A percentile compares a stretch with the other conserved stretches of the same genome.
Conservation (phyloP, 1,140 invertebrate genomes). For the Bombyx mandarina region DNA sequence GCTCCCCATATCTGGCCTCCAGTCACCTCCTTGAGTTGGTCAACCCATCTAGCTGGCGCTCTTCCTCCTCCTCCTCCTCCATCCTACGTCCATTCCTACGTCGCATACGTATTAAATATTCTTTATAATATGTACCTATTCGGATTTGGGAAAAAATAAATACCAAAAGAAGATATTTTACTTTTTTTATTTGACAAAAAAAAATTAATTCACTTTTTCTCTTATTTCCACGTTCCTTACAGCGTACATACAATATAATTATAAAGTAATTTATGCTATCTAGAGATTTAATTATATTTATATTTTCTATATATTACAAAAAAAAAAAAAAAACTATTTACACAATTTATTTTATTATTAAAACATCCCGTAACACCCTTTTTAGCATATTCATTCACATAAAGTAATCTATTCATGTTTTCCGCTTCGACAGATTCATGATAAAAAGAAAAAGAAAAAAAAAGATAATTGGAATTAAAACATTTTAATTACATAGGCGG, state of each 20-base stretch:
- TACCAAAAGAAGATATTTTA: conserved; percentile 42
- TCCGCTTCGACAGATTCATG: background rate
- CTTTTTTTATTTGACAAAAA: conserved; percentile 67
- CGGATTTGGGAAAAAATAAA: conserved; percentile 29
- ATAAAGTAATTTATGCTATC: conserved; percentile 63
- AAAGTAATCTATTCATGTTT: conserved; percentile 22
- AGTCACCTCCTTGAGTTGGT: no score
- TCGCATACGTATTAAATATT: no score
- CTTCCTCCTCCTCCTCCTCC: no score
- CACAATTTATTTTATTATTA: conserved; percentile 24
- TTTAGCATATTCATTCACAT: conserved; percentile 25
- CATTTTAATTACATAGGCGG: conserved; percentile 5
- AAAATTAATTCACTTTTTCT: conserved; percentile 67
- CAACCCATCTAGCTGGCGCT: no score
- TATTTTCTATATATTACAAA: conserved; percentile 65
- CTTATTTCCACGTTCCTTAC: conserved; percentile 60
- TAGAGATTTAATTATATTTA: conserved; percentile 64
- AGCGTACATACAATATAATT: conserved; percentile 45
- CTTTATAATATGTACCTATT: no score
- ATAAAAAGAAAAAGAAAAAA: conserved; percentile 1
- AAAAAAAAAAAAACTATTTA: conserved; percentile 61
- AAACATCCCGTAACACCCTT: conserved; percentile 54
- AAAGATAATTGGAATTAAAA: conserved; percentile 6
- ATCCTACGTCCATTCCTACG: no score
- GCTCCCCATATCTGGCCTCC: no score